Evolutionary conservation across 2,113 vertebrate species (phyloP), one percentile per base, ranked within the genome.

Genomic region (Lophochroa leadbeateri): DNA sequence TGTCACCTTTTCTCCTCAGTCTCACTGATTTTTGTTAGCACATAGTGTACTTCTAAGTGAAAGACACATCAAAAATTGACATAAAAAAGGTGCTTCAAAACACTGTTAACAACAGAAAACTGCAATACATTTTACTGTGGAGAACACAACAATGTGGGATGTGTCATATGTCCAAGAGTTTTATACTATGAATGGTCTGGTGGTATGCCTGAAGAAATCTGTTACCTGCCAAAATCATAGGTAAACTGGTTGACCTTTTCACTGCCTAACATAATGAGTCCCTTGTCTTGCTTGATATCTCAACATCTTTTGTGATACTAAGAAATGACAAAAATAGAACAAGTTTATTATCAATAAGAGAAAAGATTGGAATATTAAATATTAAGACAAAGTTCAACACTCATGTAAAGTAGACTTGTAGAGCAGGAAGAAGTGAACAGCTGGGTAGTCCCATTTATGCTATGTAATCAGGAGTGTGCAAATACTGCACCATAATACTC

Each of bases 401-500:
- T 57, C 23, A n/a, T n/a, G 2, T 39, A 75, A 71, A 46, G 23
- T 29, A 23, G 13, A 29, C 2, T 70, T 13, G 20, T n/a, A 24
- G 27, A 23, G 28, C 11, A 81, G 21, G n/a, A 88, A 55, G 29
- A 77, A 75, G 5, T 43, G 55, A 75, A 12, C 37, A 47, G 6
- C 17, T 53, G n/a, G 2, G 3, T 39, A 31, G 27, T 43, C 5
- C 86, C 52, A 71, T 14, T 17, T 57, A 29, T 31, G 4, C 17
- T 0, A 1, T 37, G 12, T 25, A 44, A 81, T 6, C 0, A 0
- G 63, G 43, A 82, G 11, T 1, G 7, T 1, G 3, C 9, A 46
- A 87, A 55, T 25, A 28, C 10, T 50, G 18, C 28, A 27, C n/a
- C 10, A 10, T 12, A 13, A 7, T 61, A 57, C 10, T 43, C 23